Evolutionary conservation across 2,797 vertebrate genomes (phyloP), one percentile per base, ranked within the genome.

Genomic region (Xiphophorus birchmanni): DNA sequence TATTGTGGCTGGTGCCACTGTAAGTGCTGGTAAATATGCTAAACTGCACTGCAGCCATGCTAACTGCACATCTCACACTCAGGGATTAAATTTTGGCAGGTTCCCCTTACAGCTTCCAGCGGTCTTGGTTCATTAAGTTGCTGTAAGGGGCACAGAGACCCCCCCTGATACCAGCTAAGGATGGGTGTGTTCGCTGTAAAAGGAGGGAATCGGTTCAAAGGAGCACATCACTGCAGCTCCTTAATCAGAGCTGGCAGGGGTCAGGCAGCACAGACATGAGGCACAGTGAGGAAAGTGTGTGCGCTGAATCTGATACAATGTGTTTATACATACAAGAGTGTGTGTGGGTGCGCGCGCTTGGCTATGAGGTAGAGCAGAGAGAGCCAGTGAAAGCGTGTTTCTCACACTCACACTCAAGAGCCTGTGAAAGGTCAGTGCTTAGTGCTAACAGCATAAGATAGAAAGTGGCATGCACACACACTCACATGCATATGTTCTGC

Each of bases 181-280:
- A 97, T 83, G 37, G 96, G 96, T 95, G 96, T 96, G 96, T 96
- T 97, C 95, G 95, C 96, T 94, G 97, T 96, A 96, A 96, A 96
- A 96, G 96, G 96, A 97, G 95, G 95, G 96, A 96, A 96, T 81
- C 37, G 87, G 96, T 97, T 97, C 96, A 97, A 97, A 97, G 96
- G 95, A 96, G 95, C 96, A 97, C 96, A 97, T 97, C 97, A 96
- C 95, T 96, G 96, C 96, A 96, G 96, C 97, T 97, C 96, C 97
- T 97, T 98, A 97, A 98, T 97, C 96, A 96, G 95, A 96, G 94
- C 93, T 96, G 96, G 96, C 97, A 97, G 97, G 95, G 96, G 96
- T 97, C 96, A 96, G 96, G 95, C 96, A 92, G 94, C 91, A 95
- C 94, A 95, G 87, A 92, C 91, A 91, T 88, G 85, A 93, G 92